Conservation (phyloP, 1,140 invertebrate genomes). For the Diabrotica undecimpunctata region DNA sequence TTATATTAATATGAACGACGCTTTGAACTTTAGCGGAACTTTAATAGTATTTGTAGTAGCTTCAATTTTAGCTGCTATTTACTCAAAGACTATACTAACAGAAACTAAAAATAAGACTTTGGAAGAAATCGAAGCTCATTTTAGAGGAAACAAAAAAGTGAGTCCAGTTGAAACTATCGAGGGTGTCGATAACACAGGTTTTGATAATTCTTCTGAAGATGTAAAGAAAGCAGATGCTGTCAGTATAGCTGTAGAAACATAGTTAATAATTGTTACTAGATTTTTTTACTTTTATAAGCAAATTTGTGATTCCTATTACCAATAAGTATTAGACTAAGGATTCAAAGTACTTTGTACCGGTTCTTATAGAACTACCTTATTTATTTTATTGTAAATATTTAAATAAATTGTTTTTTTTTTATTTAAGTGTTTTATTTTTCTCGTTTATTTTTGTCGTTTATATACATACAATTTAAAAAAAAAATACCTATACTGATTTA, state of each 20-base stretch:
- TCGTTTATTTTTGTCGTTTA: too few relatives aligned
- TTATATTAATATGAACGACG: slow-evolving; percentile 58
- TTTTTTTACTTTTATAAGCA: slow-evolving; percentile 2
- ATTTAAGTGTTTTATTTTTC: not conserved
- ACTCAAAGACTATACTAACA: slow-evolving; percentile 66
- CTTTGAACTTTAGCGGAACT: slow-evolving; percentile 63
- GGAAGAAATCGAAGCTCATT: slow-evolving; percentile 70
- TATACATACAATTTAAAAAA: too few relatives aligned
- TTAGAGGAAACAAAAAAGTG: slow-evolving; percentile 48
- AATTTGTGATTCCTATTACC: slow-evolving; percentile 12
- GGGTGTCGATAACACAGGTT: slow-evolving; percentile 31
- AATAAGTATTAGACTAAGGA: not conserved
- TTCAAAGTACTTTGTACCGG: not conserved
- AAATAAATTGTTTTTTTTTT: slow-evolving; percentile 3
- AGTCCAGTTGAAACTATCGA: slow-evolving; percentile 2
- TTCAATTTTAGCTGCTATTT: slow-evolving; percentile 62
- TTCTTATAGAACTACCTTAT: slow-evolving; percentile 21
- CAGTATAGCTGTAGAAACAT: slow-evolving; percentile 8
- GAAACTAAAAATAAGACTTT: slow-evolving; percentile 77
- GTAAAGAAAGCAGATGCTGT: slow-evolving; percentile 1
- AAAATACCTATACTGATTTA: too few relatives aligned
- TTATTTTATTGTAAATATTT: slow-evolving; percentile 17
- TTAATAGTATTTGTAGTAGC: slow-evolving; percentile 73
- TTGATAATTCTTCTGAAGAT: slow-evolving; percentile 25
- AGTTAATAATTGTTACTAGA: not conserved